Evolutionary conservation across 2,113 vertebrate species (phyloP).

Genomic region (Microcebus jonahi): DNA sequence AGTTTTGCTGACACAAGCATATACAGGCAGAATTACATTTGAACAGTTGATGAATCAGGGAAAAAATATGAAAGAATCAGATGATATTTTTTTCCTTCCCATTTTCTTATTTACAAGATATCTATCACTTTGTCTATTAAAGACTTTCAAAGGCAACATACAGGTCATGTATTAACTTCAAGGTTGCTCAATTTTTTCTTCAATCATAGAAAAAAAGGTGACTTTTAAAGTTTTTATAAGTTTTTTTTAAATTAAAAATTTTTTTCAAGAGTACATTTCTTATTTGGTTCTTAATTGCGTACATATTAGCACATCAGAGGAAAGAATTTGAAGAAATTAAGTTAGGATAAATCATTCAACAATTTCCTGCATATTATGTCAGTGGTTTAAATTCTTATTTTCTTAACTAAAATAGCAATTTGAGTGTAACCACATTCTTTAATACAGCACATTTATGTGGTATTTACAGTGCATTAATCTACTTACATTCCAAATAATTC

Average conservation of each 20-base stretch:
- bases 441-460: background rate
- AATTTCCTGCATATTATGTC: slow-evolving; percentile 24
- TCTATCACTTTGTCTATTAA: background rate
- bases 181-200: background rate
- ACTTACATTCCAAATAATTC: background rate
- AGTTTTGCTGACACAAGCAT: background rate
- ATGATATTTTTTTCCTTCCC: background rate
- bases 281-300: slow-evolving; percentile 46
- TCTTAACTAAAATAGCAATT: slow-evolving; percentile 31
- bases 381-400: slow-evolving; percentile 53
- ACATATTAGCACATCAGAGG: background rate
- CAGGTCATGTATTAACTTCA: background rate
- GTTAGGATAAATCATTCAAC: background rate
- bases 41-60: background rate
- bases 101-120: slow-evolving; percentile 37
- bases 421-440: background rate
- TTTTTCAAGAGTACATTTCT: background rate
- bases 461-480: background rate
- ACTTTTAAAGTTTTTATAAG: background rate
- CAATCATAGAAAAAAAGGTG: background rate
- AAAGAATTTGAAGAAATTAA: slow-evolving; percentile 29
- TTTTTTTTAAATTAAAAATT: background rate
- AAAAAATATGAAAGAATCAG: background rate
- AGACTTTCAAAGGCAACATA: background rate
- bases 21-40: background rate